Base-by-base conservation (phyloP, 2,888 invertebrate species). In the Xestoiulus laeticollis region DNA sequence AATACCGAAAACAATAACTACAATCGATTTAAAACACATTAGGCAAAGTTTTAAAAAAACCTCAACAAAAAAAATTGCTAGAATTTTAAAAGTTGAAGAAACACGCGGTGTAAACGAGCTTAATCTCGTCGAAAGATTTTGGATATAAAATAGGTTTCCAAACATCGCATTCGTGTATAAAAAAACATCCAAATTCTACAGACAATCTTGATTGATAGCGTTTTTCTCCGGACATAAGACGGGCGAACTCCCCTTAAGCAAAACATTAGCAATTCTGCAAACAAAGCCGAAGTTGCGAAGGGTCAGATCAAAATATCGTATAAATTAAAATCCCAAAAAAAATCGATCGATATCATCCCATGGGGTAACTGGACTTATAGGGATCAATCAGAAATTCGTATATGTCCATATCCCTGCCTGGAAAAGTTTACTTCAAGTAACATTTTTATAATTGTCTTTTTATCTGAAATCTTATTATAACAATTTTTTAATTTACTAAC, bases 121-220 rank as follows among this genome's bases (percentile, higher is more conserved):
- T 78, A 78, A 78, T 78, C 78, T 78, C 78, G 26, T n/a, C 59
- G 59, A 16, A n/a, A 78, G 78, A 14, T 48, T 48, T 48, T 16
- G 6, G 19, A 48, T n/a, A 78, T 78, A 48, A 38, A 48, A 48
- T 16, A 48, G 0, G 26, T 26, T 26, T 26, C 10, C 26, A 1
- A 78, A 3, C 12, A 38, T 38, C 8, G 38, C 38, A 38, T 38
- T 8, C 30, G 78, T 32, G 12, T 30, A 78, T 32, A 78, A 78
- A 78, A 78, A 22, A 10, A 22, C 78, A 78, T 78, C 78, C 30
- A 78, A 78, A 78, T 78, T 78, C n/a, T n/a, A n/a, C 78, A 2
- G 30, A 32, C 30, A 32, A 78, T 78, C 78, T 78, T 78, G 78
- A 78, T 78, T 78, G 78, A 78, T 78, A 16, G 78, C 68, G 68